Evolutionary conservation across 2,113 vertebrate species (phyloP).

Genomic region (Dryoscopus gambensis): DNA sequence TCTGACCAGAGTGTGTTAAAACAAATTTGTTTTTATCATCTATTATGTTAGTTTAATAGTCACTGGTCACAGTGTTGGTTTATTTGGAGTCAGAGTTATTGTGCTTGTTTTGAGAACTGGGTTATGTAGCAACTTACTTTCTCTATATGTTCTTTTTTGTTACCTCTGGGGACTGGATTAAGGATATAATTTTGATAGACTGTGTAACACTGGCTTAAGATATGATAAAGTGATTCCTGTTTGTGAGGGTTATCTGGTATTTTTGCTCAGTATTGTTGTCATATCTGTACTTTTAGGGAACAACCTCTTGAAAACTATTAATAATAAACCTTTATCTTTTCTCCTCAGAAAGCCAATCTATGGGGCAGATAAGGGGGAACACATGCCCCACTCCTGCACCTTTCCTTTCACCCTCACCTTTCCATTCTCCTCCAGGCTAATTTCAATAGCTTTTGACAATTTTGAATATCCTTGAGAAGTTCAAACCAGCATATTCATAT

Average conservation of each 20-base stretch:
- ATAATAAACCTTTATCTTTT: not conserved
- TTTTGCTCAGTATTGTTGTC: not conserved
- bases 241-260: not conserved
- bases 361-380: not conserved
- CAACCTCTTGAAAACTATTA: not conserved
- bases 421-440: not conserved
- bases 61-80: not conserved
- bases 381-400: not conserved
- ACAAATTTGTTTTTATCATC: not conserved
- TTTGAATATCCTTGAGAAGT: not conserved
- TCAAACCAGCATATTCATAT: not conserved
- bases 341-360: not conserved
- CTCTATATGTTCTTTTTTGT: not conserved
- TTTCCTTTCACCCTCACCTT: not conserved
- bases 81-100: not conserved
- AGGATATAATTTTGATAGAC: not conserved
- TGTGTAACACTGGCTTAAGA: not conserved
- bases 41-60: not conserved
- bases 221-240: not conserved
- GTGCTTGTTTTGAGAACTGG: not conserved
- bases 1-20: not conserved
- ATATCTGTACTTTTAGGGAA: not conserved
- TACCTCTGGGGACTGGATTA: not conserved
- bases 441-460: not conserved
- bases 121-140: not conserved